These are phyloP conservation scores for Hypomecis atomaria DNA, from an alignment of 2,888 invertebrate genomes.

Conservation along the genomic window DNA sequence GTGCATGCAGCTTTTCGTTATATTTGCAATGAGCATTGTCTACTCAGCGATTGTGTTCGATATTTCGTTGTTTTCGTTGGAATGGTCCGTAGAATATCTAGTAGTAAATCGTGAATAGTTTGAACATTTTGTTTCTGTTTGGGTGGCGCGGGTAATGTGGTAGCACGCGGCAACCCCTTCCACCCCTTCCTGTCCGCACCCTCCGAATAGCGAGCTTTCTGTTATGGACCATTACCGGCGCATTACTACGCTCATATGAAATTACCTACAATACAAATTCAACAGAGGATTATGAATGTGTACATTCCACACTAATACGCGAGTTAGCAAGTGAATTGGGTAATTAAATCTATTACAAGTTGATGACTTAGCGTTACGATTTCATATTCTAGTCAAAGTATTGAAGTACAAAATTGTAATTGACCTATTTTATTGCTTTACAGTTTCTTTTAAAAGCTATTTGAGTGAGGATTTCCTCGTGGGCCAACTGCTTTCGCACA, in stretches of 20 bases:
- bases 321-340: slow-evolving; percentile 13
- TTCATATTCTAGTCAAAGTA: too few species aligned
- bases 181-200: slow-evolving; percentile 28
- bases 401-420: too few species aligned
- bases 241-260: slow-evolving; percentile 71
- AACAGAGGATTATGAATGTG: slow-evolving; percentile 52
- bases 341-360: not conserved
- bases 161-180: slow-evolving; percentile 29
- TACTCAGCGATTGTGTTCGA: slow-evolving; percentile 54
- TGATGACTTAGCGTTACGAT: too few species aligned
- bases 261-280: slow-evolving; percentile 66
- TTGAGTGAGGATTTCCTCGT: too few species aligned
- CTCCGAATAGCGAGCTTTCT: slow-evolving; percentile 68
- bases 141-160: slow-evolving; percentile 46
- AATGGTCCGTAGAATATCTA: slow-evolving; percentile 58
- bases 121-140: slow-evolving; percentile 62
- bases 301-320: slow-evolving; percentile 8
- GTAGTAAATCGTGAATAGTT: slow-evolving; percentile 65
- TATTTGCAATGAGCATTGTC: slow-evolving; percentile 50
- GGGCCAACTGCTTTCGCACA: too few species aligned
- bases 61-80: slow-evolving; percentile 52
- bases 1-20: slow-evolving; percentile 45
- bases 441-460: too few species aligned
- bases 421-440: too few species aligned
- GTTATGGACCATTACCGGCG: slow-evolving; percentile 73